Conservation (phyloP, 2,797 vertebrate species). For the Otus scops region DNA sequence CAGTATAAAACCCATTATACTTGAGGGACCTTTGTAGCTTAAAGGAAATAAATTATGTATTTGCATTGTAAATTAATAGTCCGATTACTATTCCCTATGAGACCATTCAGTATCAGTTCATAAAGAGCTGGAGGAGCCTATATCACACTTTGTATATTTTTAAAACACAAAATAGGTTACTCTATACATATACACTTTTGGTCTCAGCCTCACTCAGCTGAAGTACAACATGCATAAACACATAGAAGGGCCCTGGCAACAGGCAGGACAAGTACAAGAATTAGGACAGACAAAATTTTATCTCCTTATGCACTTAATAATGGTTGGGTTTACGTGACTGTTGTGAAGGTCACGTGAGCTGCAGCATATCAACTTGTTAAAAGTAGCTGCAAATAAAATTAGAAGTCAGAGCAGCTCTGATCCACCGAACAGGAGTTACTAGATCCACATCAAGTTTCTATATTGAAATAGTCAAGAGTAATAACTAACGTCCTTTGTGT, state of each 20-base stretch:
- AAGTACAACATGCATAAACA: background rate
- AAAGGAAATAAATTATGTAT: background rate
- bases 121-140: background rate
- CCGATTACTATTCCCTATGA: background rate
- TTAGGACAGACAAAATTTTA: background rate
- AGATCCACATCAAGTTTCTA: background rate
- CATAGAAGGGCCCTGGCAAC: background rate
- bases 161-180: background rate
- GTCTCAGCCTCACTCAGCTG: background rate
- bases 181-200: background rate
- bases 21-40: background rate
- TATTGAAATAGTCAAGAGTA: background rate
- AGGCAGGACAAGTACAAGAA: background rate
- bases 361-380: background rate
- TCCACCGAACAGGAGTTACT: background rate
- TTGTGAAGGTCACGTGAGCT: background rate
- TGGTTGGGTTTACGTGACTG: background rate
- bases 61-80: background rate
- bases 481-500: background rate
- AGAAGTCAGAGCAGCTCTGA: background rate
- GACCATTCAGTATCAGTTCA: background rate
- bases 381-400: background rate
- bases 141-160: background rate
- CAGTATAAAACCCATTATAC: background rate
- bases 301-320: background rate